Evolutionary conservation across 2,797 vertebrate species (phyloP).

Genomic region (Sebastes variabilis): DNA sequence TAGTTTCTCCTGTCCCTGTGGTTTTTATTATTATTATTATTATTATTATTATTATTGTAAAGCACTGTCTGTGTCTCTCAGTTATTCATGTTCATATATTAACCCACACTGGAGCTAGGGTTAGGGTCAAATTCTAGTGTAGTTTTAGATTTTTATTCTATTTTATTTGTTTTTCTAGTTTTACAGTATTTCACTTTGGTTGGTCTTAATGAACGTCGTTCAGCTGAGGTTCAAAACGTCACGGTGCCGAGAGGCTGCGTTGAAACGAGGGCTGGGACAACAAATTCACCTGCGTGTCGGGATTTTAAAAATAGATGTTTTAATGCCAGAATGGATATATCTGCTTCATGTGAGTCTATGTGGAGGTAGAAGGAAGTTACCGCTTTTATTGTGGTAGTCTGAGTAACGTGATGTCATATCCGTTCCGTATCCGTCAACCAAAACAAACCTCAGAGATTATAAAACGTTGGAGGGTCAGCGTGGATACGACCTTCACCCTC

Average conservation of each 20-base stretch:
- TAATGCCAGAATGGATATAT: too few species aligned
- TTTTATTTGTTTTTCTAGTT: slow-evolving; percentile 51
- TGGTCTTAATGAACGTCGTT: slow-evolving; percentile 67
- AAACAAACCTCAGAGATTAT: too few species aligned
- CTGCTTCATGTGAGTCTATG: too few species aligned
- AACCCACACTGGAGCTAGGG: slow-evolving; percentile 85
- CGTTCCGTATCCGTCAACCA: too few species aligned
- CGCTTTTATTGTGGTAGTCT: too few species aligned
- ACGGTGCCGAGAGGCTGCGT: slow-evolving; percentile 10
- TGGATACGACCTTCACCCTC: too few species aligned
- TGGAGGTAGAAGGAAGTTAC: too few species aligned
- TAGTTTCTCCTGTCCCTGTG: slow-evolving; percentile 49
- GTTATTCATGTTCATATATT: slow-evolving; percentile 71
- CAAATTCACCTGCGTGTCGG: too few species aligned
- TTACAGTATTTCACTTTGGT: slow-evolving; percentile 26
- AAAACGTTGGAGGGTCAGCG: fast-evolving
- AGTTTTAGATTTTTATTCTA: slow-evolving; percentile 57
- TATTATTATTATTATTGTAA: slow-evolving; percentile 60
- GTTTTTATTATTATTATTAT: slow-evolving; percentile 15
- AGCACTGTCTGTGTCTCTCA: slow-evolving; percentile 77
- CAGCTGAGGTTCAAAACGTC: slow-evolving; percentile 56
- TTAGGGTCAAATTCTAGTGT: slow-evolving; percentile 65
- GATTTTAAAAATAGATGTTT: too few species aligned
- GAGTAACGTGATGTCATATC: too few species aligned
- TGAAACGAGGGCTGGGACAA: slow-evolving; percentile 15